Base-by-base conservation (phyloP, 1,140 invertebrate genomes). In the Lordiphosa collinella region DNA sequence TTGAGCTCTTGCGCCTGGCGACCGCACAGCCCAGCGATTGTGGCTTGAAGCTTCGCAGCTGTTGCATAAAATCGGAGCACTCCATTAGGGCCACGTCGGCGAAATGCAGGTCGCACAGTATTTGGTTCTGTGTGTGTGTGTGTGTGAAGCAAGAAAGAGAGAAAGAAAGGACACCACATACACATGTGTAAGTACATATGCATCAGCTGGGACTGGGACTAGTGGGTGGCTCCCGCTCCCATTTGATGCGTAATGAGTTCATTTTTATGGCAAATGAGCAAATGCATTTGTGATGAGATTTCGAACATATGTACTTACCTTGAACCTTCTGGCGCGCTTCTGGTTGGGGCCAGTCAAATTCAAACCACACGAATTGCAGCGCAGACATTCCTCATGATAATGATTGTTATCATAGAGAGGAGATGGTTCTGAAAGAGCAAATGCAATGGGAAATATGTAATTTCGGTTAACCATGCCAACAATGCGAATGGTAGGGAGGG, bases 21-120 rank as follows among this genome's bases (percentile, higher is more conserved):
- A 97, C 96, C 70, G 96, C 96, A 91, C 96, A 97, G 88, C 96
- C 96, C 87, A 98, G 91, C 84, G 95, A 96, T 91, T 97, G 96
- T 63, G 96, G 95, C 91, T 98, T 98, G 91, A 98, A 98, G 91
- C 95, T 95, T 76, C 96, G 93, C 86, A 98, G 92, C 91, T 98
- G 96, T 90, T 97, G 96, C 95, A 98, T 97, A 90, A 97, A 98
- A 92, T 97, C 96, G 54, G 95, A 96, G 91, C 95, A 96, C 93
- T 97, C 96, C 95, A 97, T 96, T 76, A 97, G 94, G 88, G 96
- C 95, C 63, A 98, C 96, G 94, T 98, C 96, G 76, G 88, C 88
- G 69, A 89, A 89, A 67, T 89, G 88, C 70, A 89, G 75, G 73
- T 89, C 88, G 78, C 88, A 89, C 54, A 89, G 71, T 58, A 89